Conservation (phyloP, 2,113 vertebrate species). For the Dolichotis patagonum region DNA sequence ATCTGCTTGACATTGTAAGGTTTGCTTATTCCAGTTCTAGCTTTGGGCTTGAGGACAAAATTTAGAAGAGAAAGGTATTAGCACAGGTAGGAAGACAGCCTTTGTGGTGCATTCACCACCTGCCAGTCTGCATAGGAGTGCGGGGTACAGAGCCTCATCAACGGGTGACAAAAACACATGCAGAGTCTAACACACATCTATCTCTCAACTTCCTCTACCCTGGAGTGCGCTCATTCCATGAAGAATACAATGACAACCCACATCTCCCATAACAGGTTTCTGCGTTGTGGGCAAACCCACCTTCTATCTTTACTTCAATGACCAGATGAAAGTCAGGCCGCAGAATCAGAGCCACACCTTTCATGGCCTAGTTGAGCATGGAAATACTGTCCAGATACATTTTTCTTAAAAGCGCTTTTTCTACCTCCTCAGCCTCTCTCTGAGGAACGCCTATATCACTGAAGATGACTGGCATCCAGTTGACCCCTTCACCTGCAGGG, state of each 20-base stretch:
- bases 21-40: slow-evolving; percentile 90
- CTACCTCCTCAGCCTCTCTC: background rate
- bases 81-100: background rate
- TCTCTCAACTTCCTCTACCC: background rate
- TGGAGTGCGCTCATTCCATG: accelerated
- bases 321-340: background rate
- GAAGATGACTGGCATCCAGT: accelerated
- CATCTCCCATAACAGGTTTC: background rate
- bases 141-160: background rate
- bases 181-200: accelerated
- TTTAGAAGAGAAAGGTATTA: accelerated
- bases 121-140: accelerated
- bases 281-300: background rate
- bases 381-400: background rate
- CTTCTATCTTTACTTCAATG: background rate
- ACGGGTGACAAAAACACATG: accelerated
- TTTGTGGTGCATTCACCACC: accelerated
- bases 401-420: background rate
- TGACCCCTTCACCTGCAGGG: background rate
- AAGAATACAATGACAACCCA: accelerated
- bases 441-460: background rate
- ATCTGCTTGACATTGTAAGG: slow-evolving; percentile 91
- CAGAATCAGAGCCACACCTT: background rate
- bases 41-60: slow-evolving; percentile 85
- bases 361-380: accelerated